Base-by-base conservation (phyloP, 2,888 invertebrate genomes). In the Marasmarcha lunaedactyla region DNA sequence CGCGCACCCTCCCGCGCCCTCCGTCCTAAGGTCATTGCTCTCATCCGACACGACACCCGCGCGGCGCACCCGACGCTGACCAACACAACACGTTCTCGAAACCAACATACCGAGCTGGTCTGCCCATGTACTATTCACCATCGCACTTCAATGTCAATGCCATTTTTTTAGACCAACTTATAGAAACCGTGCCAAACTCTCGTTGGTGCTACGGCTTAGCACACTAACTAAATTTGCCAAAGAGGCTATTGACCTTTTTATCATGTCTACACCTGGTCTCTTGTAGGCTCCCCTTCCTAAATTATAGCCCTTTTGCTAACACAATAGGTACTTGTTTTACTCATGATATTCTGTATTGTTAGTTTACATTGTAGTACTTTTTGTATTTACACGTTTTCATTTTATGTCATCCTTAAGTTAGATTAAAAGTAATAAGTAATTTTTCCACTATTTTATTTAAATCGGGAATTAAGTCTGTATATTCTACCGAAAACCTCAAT, bases 1-100 rank as follows among this genome's bases (percentile, higher is more conserved):
- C 71, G 78, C 79, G 78, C 79, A 79, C 77, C 74, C 71, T 77
- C 78, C 77, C 78, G 71, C 74, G 64, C 70, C 71, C 63, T 69
- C 65, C 61, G 69, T 66, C 67, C 64, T 70, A 67, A 58, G 81
- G 81, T 79, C 81, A 73, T 77, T 79, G 81, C 81, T 71, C 66
- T 55, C 51, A 59, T 56, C 60, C 63, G 59, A 51, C 20, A 20
- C 20, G 20, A 20, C 20, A 20, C 20, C 61, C 58, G 59, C 52
- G 52, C 52, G 52, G 48, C 50, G 48, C 46, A 52, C 49, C 52
- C 54, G 65, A 63, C 63, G 66, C 63, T 57, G 68, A 54, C 53
- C 63, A 70, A 71, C 62, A 71, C 66, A 64, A 66, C 70, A 64
- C 64, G 30, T 70, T 71, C 66, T 67, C 56, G 53, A 69, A 69